Conservation (phyloP, 1,140 invertebrate species). For the Drosophila trapezifrons region DNA sequence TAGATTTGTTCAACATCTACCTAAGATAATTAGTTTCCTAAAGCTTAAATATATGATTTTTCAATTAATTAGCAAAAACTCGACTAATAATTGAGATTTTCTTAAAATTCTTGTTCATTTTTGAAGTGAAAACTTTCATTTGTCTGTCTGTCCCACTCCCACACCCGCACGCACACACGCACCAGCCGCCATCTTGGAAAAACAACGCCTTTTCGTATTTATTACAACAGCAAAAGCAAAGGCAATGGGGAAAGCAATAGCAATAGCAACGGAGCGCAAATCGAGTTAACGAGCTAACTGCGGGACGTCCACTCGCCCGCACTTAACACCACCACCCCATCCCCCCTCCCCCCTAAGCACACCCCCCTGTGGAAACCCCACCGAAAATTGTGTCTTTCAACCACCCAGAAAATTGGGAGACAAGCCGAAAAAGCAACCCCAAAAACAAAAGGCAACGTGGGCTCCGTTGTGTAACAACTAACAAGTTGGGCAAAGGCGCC, state of each 20-base stretch:
- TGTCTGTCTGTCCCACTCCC: conserved; percentile 2
- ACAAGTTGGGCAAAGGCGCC: conserved; percentile 50
- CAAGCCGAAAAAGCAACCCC: conserved; percentile 60
- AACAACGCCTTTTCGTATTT: conserved; percentile 74
- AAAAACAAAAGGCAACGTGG: conserved; percentile 43
- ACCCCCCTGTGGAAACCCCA: conserved; percentile 18
- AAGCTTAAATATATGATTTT: too few species aligned
- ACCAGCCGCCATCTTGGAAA: conserved; percentile 71
- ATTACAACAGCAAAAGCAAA: conserved; percentile 52
- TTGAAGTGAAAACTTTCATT: conserved; percentile 7
- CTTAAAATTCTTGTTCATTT: background rate
- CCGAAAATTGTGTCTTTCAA: conserved; percentile 32
- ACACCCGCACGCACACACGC: conserved; percentile 1
- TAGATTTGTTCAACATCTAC: too few species aligned
- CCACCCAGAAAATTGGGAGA: conserved; percentile 41
- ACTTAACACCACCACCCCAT: conserved; percentile 5
- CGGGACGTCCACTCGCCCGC: conserved; percentile 50
- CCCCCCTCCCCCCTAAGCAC: background rate
- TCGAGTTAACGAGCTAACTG: conserved; percentile 81
- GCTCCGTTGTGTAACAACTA: conserved; percentile 73
- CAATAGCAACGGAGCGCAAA: conserved; percentile 56
- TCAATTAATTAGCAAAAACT: background rate
- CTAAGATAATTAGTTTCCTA: too few species aligned
- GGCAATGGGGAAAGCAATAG: conserved; percentile 2
- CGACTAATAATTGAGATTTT: background rate